A percentile compares a stretch with the other conserved stretches of the same genome.
Evolutionary conservation across 1,140 invertebrate genomes (phyloP).

Genomic region (Spodoptera frugiperda): DNA sequence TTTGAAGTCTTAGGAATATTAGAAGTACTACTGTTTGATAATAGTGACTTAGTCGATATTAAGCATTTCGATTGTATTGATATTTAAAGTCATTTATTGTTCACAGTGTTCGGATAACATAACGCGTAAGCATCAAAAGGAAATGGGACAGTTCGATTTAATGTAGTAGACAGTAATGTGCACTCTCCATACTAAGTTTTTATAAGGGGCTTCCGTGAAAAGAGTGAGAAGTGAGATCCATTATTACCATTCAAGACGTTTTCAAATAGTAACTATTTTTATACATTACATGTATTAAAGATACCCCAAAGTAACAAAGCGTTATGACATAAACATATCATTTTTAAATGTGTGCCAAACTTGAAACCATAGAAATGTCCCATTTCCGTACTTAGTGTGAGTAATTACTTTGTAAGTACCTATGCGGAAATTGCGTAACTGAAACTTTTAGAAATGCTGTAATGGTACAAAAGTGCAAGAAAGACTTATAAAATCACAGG

Average conservation of each 20-base stretch:
- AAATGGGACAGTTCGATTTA: constrained; percentile 64
- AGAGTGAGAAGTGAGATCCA: constrained; percentile 24
- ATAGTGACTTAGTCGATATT: constrained; percentile 60
- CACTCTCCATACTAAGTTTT: constrained; percentile 47
- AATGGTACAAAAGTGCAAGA: constrained; percentile 48
- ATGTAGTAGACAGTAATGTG: constrained; percentile 37
- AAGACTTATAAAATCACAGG: neutral
- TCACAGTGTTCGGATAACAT: constrained; percentile 35
- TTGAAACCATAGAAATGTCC: constrained; percentile 60
- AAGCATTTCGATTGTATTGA: constrained; percentile 56
- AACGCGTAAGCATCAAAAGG: constrained; percentile 43
- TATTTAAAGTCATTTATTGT: constrained; percentile 49
- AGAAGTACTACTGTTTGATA: constrained; percentile 59
- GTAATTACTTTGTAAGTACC: constrained; percentile 49
- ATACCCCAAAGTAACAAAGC: neutral
- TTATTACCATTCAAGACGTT: constrained; percentile 1
- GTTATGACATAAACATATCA: constrained; percentile 59
- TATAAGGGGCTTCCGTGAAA: constrained; percentile 59
- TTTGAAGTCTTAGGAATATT: constrained; percentile 62
- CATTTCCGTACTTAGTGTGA: constrained; percentile 63
- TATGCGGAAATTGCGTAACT: constrained; percentile 41
- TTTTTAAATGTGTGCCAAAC: constrained; percentile 68
- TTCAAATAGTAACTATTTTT: constrained; percentile 25
- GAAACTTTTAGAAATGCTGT: constrained; percentile 40
- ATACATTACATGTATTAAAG: constrained; percentile 29